phyloP scores from a whole-genome alignment of 2,797 vertebrate species.

The Pitangus sulphuratus region DNA sequence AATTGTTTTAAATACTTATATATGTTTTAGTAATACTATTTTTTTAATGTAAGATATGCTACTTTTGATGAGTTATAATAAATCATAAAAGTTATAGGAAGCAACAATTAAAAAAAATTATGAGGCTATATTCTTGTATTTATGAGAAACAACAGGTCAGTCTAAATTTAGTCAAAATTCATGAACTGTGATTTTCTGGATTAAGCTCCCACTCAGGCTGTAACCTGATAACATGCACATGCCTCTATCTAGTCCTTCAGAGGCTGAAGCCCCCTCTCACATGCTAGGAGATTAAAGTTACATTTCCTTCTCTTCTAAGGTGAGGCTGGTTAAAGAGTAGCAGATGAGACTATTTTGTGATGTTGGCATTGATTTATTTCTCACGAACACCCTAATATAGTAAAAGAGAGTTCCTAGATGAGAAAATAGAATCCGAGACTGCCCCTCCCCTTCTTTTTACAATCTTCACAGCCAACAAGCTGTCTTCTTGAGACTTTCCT shows the following conservation, averaged over 20 bases:
- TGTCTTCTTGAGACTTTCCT: neutral
- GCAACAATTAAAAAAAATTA: neutral
- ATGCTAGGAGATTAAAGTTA: neutral
- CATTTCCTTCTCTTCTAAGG: neutral
- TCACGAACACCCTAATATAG: neutral
- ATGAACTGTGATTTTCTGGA: neutral
- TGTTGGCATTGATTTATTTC: neutral
- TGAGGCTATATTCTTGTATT: neutral
- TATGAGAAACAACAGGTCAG: neutral
- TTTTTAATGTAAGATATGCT: neutral
- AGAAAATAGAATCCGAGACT: neutral
- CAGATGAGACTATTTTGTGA: neutral
- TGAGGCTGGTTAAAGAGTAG: neutral
- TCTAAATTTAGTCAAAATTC: neutral
- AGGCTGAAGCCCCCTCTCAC: neutral
- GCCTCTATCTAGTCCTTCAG: neutral
- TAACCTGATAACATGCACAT: neutral
- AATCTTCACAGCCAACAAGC: neutral
- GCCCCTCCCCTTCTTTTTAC: neutral
- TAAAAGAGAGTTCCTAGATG: neutral
- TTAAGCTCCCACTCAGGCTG: rapidly evolving
- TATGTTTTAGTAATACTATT: neutral
- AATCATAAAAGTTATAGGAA: neutral
- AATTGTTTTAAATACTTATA: neutral
- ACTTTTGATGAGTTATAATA: neutral